Percentiles rank a stretch among this genome's conserved stretches.
Conservation (phyloP, 2,888 invertebrate species). For the Drosophila algonquin region DNA sequence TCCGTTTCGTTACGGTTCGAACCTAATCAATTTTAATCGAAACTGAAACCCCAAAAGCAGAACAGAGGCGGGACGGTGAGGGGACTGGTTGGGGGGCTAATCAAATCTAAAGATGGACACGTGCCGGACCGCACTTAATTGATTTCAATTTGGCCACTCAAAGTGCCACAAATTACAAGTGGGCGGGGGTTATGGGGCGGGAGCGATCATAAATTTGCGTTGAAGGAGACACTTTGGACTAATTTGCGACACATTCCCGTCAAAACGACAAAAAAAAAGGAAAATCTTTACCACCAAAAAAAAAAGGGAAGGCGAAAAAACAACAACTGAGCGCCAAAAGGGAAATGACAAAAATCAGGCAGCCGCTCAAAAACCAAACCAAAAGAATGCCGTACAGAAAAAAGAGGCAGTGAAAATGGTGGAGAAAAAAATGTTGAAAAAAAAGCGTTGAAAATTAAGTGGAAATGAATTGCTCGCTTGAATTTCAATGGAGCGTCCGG, state of each 20-base stretch:
- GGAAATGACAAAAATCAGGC: slow-evolving; percentile 67
- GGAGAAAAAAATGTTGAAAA: slow-evolving; percentile 39
- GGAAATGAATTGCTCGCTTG: slow-evolving; percentile 81
- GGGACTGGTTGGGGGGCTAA: slow-evolving; percentile 13
- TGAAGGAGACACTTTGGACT: slow-evolving; percentile 70
- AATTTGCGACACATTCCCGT: slow-evolving; percentile 69
- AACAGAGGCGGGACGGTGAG: slow-evolving; percentile 1
- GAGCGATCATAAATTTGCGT: slow-evolving; percentile 60
- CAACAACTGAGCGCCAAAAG: slow-evolving; percentile 33
- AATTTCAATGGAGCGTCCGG: slow-evolving; percentile 79
- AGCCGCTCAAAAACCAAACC: slow-evolving; percentile 34
- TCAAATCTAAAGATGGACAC: slow-evolving; percentile 47
- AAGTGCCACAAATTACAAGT: slow-evolving; percentile 67
- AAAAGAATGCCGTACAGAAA: slow-evolving; percentile 18
- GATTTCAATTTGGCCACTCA: slow-evolving; percentile 70
- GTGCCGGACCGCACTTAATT: slow-evolving; percentile 64
- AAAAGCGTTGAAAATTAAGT: slow-evolving; percentile 78
- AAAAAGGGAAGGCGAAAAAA: slow-evolving; percentile 5
- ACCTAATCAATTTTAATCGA: slow-evolving; percentile 46
- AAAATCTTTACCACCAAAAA: slow-evolving; percentile 23
- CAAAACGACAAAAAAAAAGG: slow-evolving; percentile 18
- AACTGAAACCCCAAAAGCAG: slow-evolving; percentile 1
- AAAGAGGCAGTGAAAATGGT: slow-evolving; percentile 4
- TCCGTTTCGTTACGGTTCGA: slow-evolving; percentile 11
- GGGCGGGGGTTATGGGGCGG: background rate